Base-by-base conservation (phyloP, 2,888 invertebrate species). In the Drosophila birchii region DNA sequence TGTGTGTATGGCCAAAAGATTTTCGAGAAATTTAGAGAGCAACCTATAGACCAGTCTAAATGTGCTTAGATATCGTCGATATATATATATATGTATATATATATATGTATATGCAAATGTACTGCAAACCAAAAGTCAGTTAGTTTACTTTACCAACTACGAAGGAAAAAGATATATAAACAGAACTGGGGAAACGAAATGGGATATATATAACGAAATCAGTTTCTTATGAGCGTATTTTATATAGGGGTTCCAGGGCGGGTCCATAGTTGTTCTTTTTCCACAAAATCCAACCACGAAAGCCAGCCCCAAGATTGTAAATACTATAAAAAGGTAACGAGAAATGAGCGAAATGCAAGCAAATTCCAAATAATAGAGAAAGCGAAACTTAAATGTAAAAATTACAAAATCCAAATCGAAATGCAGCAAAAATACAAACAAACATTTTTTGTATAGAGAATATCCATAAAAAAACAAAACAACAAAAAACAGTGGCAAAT, bases 351-450 rank as follows among this genome's bases (percentile, higher is more conserved):
- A 47, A 53, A 58, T 57, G 59, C 76, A 69, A 67, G 59, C 61
- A 78, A 78, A 77, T 77, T 77, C 78, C 78, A 77, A 77, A 77
- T 62, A 78, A 59, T 68, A 76, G 58, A 60, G 44, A 58, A 73
- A 68, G 70, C 62, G 76, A 69, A 76, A 76, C 76, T 76, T 69
- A 76, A 69, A 54, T 75, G 66, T 74, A 66, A 73, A 36, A 7
- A 7, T 43, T 34, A 34, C 20, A 34, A 70, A 73, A 75, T 43
- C 45, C 67, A 67, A 61, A 71, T 57, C 57, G 56, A 58, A 73
- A 53, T 76, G 78, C 62, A 67, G 71, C 67, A 75, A 69, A 56
- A 49, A 57, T 45, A 72, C 49, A 72, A 47, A 72, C 49, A 72
- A 47, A 62, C 54, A 39, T 76, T 66, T 68, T 72, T 57, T 75